Conservation (phyloP, 1,140 invertebrate genomes). For the Leptinotarsa defecta region DNA sequence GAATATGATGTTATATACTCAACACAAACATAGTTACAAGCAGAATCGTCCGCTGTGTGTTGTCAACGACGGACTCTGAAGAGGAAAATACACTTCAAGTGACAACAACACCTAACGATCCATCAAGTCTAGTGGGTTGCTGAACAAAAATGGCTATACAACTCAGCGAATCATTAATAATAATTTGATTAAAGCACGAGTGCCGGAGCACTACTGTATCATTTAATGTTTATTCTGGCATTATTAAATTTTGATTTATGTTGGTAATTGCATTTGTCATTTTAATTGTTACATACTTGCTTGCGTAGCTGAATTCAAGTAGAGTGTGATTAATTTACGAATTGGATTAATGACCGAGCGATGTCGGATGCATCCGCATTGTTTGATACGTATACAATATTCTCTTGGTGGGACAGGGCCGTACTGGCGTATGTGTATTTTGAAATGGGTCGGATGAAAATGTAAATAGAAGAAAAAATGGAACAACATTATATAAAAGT, state of each 20-base stretch:
- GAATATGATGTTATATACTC: too few relatives aligned
- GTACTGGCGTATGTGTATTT: too few relatives aligned
- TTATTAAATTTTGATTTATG: slow-evolving; percentile 51
- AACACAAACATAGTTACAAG: too few relatives aligned
- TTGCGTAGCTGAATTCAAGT: slow-evolving; percentile 46
- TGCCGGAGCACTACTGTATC: slow-evolving; percentile 26
- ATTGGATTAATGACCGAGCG: slow-evolving; percentile 41
- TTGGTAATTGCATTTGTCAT: slow-evolving; percentile 50
- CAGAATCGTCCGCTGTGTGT: too few relatives aligned
- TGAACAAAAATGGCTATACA: slow-evolving; percentile 3
- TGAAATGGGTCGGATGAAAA: too few relatives aligned
- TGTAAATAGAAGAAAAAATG: too few relatives aligned
- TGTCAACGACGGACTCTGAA: too few relatives aligned
- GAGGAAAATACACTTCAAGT: slow-evolving; percentile 8
- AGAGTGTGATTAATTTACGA: slow-evolving; percentile 46
- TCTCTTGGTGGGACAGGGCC: not conserved
- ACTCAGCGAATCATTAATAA: slow-evolving; percentile 11
- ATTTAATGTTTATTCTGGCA: slow-evolving; percentile 40
- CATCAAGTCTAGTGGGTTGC: not conserved
- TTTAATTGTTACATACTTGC: slow-evolving; percentile 52
- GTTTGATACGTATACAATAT: slow-evolving; percentile 25
- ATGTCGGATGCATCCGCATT: slow-evolving; percentile 16
- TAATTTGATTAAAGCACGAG: slow-evolving; percentile 8
- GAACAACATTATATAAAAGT: too few relatives aligned
- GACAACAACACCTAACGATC: slow-evolving; percentile 19